Evolutionary conservation across 2,113 vertebrate genomes (phyloP).

Genomic region (Porphyrio hochstetteri): DNA sequence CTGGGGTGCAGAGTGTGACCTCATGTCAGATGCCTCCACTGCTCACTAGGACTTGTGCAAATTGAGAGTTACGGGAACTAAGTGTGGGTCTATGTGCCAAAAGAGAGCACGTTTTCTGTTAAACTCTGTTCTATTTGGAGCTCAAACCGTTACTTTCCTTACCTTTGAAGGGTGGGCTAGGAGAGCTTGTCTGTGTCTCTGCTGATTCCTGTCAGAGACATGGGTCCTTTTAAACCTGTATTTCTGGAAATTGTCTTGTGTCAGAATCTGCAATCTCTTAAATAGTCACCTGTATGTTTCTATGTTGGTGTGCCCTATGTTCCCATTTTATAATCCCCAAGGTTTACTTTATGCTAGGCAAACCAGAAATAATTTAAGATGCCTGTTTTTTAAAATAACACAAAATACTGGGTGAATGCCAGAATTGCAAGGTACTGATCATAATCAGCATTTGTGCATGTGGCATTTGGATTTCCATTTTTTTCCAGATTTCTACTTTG

Average conservation of each 20-base stretch:
- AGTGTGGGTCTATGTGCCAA: not conserved
- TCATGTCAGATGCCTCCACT: accelerated
- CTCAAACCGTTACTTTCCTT: not conserved
- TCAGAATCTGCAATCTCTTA: not conserved
- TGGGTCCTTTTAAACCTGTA: not conserved
- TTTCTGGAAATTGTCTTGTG: not conserved
- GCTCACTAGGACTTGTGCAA: not conserved
- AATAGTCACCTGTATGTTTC: not conserved
- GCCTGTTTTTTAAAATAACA: not conserved
- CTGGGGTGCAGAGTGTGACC: not conserved
- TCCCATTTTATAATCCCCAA: not conserved
- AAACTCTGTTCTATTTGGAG: not conserved
- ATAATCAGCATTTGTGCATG: not conserved
- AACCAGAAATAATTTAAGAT: not conserved
- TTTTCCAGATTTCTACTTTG: not conserved
- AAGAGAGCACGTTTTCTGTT: not conserved
- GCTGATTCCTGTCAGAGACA: not conserved
- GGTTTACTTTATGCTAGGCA: not conserved
- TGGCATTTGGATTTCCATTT: not conserved
- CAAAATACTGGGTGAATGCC: not conserved
- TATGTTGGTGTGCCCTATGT: not conserved
- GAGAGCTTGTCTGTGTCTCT: not conserved
- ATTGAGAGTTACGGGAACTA: not conserved
- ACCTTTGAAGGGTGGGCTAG: accelerated
- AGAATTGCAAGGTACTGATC: not conserved